Evolutionary conservation across 2,113 vertebrate genomes (phyloP), one percentile per base, ranked within the genome.

Genomic region (Lagopus muta): DNA sequence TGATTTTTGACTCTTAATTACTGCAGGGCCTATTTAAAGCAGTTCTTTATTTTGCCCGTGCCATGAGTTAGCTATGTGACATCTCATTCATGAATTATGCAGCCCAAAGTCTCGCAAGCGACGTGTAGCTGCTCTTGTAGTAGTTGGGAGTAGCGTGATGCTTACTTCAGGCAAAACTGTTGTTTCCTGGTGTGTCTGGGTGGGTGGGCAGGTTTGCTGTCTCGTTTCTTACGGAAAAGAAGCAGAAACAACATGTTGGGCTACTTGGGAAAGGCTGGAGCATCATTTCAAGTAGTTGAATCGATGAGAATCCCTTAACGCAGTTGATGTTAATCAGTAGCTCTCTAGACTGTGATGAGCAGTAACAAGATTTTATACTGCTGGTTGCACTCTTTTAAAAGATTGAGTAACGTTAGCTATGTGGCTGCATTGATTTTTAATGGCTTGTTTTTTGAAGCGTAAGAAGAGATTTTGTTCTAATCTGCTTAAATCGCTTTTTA

Each of bases 381-480:
- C 42, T 67, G 50, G 71, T 30, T 86, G 19, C 43, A 27, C 21
- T 69, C 57, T 34, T 66, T 15, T 30, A 47, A 28, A 42, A 52
- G 78, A 13, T 1, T 8, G 61, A 27, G 40, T 38, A 10, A 13
- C 3, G 0, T 3, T 45, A 62, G 45, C 74, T 76, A 0, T 13
- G 58, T 72, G 82, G 71, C 78, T 70, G 3, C 19, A 3, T 16
- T 84, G 92, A 17, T 86, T 88, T 72, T 79, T 72, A 71, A 15
- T 50, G 38, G 69, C 70, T 75, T 81, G 30, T 6, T 84, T 92
- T 79, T 43, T 85, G 90, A 88, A 79, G 55, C 2, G 0, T 65
- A 57, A 74, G 75, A 92, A 84, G 86, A 86, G 73, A 72, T 96
- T 97, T 81, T 16, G 8, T 71, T 91, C 95, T 94, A 86, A 93